Conservation (phyloP, 1,140 invertebrate species). For the Achroia grisella region DNA sequence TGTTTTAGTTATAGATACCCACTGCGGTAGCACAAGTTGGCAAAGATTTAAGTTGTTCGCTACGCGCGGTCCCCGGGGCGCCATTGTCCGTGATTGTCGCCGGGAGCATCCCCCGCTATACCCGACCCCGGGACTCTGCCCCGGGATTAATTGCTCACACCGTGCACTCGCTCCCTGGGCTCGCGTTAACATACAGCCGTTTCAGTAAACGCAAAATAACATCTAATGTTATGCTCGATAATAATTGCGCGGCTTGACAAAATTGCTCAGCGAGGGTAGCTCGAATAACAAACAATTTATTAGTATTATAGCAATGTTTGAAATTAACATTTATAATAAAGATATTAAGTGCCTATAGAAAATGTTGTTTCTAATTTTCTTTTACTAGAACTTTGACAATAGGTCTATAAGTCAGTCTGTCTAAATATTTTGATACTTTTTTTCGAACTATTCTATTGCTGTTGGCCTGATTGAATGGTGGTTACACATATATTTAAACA, state of each 20-base stretch:
- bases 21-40: conserved; percentile 36
- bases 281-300: neutral
- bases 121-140: conserved; percentile 6
- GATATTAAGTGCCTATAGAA: too few relatives aligned
- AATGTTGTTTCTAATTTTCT: too few relatives aligned
- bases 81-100: conserved; percentile 65
- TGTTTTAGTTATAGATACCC: neutral
- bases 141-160: conserved; percentile 62
- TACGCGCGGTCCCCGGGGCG: conserved; percentile 41
- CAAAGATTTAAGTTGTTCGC: conserved; percentile 66
- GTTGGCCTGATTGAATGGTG: too few relatives aligned
- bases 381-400: too few relatives aligned
- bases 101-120: conserved; percentile 29
- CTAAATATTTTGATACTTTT: too few relatives aligned
- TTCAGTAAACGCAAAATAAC: conserved; percentile 56
- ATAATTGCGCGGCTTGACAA: conserved; percentile 35
- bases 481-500: too few relatives aligned
- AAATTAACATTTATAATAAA: too few relatives aligned
- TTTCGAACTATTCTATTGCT: too few relatives aligned
- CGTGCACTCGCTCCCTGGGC: conserved; percentile 51
- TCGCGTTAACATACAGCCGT: conserved; percentile 53
- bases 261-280: neutral
- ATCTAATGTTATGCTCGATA: conserved; percentile 50
- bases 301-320: too few relatives aligned
- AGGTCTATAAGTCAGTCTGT: too few relatives aligned